A percentile compares a stretch with the other conserved stretches of the same genome.
Conservation (phyloP, 2,888 invertebrate genomes). For the Cantharis rufa region DNA sequence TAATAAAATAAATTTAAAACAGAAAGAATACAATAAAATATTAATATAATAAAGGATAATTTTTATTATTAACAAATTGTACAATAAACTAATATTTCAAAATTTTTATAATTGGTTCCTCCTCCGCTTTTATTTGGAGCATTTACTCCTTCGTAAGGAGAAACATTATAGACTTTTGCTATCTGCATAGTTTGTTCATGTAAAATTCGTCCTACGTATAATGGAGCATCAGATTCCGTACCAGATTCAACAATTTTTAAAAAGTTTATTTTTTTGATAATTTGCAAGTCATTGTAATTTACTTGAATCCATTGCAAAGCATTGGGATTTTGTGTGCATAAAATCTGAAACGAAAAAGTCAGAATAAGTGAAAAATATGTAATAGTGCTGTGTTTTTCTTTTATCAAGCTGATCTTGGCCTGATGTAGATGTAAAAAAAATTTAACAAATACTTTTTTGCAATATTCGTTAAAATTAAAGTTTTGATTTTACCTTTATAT, state of each 20-base stretch:
- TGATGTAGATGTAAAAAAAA: too few species aligned
- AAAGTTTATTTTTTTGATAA: neutral
- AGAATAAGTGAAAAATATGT: too few species aligned
- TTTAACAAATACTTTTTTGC: too few species aligned
- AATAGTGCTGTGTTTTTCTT: too few species aligned
- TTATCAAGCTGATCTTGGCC: too few species aligned
- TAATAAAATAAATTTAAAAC: too few species aligned
- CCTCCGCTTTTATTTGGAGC: neutral
- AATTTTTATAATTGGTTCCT: neutral
- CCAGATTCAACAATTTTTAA: neutral
- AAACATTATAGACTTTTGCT: neutral
- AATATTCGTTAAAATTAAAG: too few species aligned
- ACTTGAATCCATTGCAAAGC: neutral
- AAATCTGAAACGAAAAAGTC: neutral
- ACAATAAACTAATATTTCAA: neutral
- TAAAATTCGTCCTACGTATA: neutral
- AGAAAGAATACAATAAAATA: too few species aligned
- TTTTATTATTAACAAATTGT: neutral
- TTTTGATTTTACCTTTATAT: neutral
- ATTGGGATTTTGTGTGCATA: neutral
- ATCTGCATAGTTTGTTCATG: neutral
- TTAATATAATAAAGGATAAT: too few species aligned
- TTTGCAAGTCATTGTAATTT: neutral
- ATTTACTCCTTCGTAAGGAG: neutral
- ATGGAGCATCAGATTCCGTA: neutral